Evolutionary conservation across 2,113 vertebrate genomes (phyloP).

Genomic region (Cottus gobio): DNA sequence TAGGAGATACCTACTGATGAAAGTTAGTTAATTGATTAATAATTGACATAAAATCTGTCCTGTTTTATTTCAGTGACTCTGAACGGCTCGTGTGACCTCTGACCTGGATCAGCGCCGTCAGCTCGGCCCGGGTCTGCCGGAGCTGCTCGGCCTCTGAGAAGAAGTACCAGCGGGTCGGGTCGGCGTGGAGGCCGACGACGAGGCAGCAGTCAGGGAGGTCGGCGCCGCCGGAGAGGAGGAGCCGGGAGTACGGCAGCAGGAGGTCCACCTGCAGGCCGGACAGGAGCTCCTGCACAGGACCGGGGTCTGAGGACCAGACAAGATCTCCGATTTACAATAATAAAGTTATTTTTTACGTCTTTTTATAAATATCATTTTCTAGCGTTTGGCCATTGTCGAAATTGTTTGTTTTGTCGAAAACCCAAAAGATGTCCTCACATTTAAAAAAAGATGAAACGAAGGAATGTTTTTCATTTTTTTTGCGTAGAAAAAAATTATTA

Average conservation of each 20-base stretch:
- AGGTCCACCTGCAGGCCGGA: constrained; percentile 83
- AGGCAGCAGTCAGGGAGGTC: constrained; percentile 88
- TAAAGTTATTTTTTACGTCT: no score
- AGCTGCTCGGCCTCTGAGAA: constrained; percentile 87
- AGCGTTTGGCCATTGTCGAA: no score
- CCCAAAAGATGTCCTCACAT: no score
- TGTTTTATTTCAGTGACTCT: neutral
- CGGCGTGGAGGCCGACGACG: constrained; percentile 80
- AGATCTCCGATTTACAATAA: no score
- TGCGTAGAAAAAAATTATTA: no score
- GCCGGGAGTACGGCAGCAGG: constrained; percentile 83
- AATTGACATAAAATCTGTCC: no score
- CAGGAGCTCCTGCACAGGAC: constrained; percentile 79
- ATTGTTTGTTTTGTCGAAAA: no score
- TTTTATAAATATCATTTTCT: neutral
- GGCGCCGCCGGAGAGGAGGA: constrained; percentile 63
- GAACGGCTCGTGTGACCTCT: constrained; percentile 3
- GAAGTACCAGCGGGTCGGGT: constrained; percentile 82
- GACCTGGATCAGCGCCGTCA: constrained; percentile 72
- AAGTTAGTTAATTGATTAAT: no score
- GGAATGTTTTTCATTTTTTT: no score
- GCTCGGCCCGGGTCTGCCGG: constrained; percentile 83
- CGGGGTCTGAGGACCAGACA: constrained; percentile 46
- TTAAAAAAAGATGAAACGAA: no score
- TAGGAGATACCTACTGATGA: neutral